Evolutionary conservation across 1,140 invertebrate genomes (phyloP).

Genomic region (Bursaphelenchus mucronatus): DNA sequence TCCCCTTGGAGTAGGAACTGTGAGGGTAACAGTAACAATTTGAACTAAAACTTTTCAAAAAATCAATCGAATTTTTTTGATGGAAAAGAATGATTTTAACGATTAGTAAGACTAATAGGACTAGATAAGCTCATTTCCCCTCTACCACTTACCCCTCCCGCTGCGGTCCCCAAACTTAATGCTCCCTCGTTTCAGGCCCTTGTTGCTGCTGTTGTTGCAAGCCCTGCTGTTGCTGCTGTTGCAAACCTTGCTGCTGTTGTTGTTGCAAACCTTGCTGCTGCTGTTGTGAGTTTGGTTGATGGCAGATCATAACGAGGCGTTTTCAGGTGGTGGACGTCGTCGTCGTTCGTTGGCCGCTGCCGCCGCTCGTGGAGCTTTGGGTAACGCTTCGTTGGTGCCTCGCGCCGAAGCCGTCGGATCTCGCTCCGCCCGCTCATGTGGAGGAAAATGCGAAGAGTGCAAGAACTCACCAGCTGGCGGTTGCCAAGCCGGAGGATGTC

Average conservation of each 20-base stretch:
- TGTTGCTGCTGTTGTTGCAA: neutral
- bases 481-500: constrained; percentile 9
- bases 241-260: constrained; percentile 25
- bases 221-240: constrained; percentile 12
- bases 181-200: neutral
- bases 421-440: constrained; percentile 9
- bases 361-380: constrained; percentile 12
- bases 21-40: no score
- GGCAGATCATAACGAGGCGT: neutral
- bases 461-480: neutral
- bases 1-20: neutral
- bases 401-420: constrained; percentile 1
- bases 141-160: no score
- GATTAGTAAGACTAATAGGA: no score
- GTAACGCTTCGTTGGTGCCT: constrained; percentile 11
- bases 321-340: constrained; percentile 7
- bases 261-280: constrained; percentile 25
- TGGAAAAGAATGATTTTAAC: no score
- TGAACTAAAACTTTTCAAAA: no score
- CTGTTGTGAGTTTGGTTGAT: neutral
- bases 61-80: no score
- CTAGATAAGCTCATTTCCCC: no score
- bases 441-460: constrained; percentile 3
- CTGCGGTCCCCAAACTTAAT: no score
- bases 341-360: constrained; percentile 16